Percentiles rank a stretch among this genome's conserved stretches.
These are phyloP conservation scores for Gadopsis marmoratus DNA, from an alignment of 2,797 vertebrate genomes.

Conservation along the genomic window DNA sequence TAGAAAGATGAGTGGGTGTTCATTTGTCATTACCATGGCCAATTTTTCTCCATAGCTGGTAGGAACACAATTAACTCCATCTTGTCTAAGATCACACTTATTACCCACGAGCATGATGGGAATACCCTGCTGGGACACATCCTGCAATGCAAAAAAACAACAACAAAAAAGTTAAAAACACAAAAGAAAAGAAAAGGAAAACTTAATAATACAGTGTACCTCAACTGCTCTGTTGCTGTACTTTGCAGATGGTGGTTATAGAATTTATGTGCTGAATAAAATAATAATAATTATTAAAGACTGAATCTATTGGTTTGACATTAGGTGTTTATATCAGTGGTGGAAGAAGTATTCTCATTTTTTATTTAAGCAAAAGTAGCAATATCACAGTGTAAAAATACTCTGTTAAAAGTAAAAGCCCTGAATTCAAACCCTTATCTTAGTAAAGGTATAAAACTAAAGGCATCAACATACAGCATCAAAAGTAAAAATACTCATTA, in stretches of 20 bases:
- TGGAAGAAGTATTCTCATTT: not conserved
- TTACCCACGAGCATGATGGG: slow-evolving; percentile 98
- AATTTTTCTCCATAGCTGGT: slow-evolving; percentile 93
- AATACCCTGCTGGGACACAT: slow-evolving; percentile 89
- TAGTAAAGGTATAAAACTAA: too few species aligned
- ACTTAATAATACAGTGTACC: not conserved
- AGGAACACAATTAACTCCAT: slow-evolving; percentile 86
- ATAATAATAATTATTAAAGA: not conserved
- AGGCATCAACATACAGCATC: too few species aligned
- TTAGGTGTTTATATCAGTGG: not conserved
- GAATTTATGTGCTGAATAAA: not conserved
- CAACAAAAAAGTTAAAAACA: not conserved
- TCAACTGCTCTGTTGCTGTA: not conserved
- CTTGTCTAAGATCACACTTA: slow-evolving; percentile 91
- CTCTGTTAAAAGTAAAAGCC: too few species aligned
- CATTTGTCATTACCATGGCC: slow-evolving; percentile 90
- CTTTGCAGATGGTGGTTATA: not conserved
- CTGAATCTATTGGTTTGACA: not conserved
- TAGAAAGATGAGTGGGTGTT: not conserved
- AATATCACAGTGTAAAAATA: too few species aligned
- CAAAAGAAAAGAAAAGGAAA: not conserved
- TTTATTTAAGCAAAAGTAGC: too few species aligned
- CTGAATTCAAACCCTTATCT: too few species aligned
- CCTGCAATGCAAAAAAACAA: slow-evolving; percentile 77
- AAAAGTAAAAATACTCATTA: too few species aligned